Conservation (phyloP, 2,113 vertebrate genomes). For the Corythoichthys intestinalis region DNA sequence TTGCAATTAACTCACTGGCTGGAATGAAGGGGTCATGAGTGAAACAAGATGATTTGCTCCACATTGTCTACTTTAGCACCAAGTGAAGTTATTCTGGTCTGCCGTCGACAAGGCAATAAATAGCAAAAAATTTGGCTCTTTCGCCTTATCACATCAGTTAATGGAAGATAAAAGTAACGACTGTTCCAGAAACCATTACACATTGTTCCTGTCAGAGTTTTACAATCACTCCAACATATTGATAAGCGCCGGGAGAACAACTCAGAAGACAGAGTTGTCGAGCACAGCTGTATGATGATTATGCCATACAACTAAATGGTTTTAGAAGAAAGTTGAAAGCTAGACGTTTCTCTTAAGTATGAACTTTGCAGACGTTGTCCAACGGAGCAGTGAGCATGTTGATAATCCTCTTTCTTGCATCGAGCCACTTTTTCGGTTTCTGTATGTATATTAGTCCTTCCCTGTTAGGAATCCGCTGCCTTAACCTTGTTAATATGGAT, state of each 20-base stretch:
- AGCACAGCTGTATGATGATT: background rate
- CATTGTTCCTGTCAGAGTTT: background rate
- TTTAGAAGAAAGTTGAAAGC: slow-evolving; percentile 10
- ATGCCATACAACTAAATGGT: background rate
- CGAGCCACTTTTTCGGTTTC: slow-evolving; percentile 21
- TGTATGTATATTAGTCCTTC: slow-evolving; percentile 24
- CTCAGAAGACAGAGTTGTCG: background rate
- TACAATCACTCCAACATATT: background rate
- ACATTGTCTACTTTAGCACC: background rate
- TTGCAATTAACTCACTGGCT: background rate
- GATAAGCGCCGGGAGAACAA: background rate
- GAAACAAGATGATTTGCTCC: background rate
- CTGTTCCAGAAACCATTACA: background rate
- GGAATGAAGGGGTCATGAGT: background rate
- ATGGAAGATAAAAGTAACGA: slow-evolving; percentile 1
- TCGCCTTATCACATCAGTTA: slow-evolving; percentile 6
- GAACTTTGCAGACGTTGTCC: slow-evolving; percentile 1
- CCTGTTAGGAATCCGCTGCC: slow-evolving; percentile 38
- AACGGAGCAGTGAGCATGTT: background rate
- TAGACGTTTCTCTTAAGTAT: slow-evolving; percentile 15
- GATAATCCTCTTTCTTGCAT: slow-evolving; percentile 21
- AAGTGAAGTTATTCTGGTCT: background rate
- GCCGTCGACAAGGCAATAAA: background rate
- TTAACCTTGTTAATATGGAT: slow-evolving; percentile 51
- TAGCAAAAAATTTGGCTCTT: background rate